phyloP scores from a whole-genome alignment of 2,113 vertebrate species.

The Pseudonaja textilis region DNA sequence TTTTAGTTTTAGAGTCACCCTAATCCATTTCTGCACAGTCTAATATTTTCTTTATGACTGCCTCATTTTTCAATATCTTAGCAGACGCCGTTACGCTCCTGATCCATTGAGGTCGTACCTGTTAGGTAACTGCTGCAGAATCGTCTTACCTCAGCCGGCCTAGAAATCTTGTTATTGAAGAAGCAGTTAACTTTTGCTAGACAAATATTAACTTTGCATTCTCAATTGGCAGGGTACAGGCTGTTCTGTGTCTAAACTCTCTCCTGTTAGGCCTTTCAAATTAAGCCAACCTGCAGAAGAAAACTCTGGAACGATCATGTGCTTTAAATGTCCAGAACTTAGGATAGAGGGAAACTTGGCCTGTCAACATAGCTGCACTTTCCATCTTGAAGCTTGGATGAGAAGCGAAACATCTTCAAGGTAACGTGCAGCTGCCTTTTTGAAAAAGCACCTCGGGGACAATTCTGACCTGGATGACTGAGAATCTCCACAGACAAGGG shows the following conservation, averaged over 20 bases:
- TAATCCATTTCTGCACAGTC: too few relatives aligned
- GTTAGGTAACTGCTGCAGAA: not conserved
- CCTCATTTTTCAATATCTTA: not conserved
- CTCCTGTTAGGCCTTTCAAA: conserved; percentile 10
- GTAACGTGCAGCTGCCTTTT: not conserved
- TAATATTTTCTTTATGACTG: not conserved
- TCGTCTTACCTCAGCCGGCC: not conserved
- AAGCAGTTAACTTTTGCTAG: not conserved
- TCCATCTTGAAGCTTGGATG: not conserved
- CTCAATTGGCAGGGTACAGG: accelerated
- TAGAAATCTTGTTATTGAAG: not conserved
- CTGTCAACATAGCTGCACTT: not conserved
- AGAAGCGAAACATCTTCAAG: not conserved
- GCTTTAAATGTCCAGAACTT: too few relatives aligned
- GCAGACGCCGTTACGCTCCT: not conserved
- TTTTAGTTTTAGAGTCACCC: too few relatives aligned
- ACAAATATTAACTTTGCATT: conserved; percentile 13
- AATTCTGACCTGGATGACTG: not conserved
- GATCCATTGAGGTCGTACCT: not conserved
- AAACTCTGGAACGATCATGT: not conserved
- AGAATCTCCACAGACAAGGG: not conserved
- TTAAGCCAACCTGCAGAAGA: not conserved
- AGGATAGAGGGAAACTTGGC: accelerated
- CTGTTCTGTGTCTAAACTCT: conserved; percentile 24
- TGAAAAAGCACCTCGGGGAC: not conserved